phyloP scores from a whole-genome alignment of 1,140 invertebrate genomes.

The Bactericera cockerelli region DNA sequence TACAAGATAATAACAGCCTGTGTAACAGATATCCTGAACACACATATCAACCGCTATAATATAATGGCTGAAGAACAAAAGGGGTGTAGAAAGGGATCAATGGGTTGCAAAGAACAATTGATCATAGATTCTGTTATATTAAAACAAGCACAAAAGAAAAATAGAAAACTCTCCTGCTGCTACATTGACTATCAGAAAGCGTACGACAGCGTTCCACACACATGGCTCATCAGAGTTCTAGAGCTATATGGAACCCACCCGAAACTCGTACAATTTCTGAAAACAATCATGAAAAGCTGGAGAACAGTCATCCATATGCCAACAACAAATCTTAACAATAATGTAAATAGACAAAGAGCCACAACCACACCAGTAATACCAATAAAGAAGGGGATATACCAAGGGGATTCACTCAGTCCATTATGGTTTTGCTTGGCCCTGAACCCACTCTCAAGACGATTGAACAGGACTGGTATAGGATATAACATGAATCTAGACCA shows the following conservation, averaged over 20 bases:
- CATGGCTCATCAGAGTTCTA: constrained; percentile 11
- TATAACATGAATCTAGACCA: background rate
- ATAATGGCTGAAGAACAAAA: constrained; percentile 18
- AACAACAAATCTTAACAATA: constrained; percentile 14
- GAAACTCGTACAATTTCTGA: background rate
- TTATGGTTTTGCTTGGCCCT: background rate
- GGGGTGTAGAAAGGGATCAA: constrained; percentile 17
- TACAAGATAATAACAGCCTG: constrained; percentile 13
- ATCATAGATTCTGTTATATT: constrained; percentile 19
- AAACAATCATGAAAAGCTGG: background rate
- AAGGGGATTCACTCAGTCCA: too few relatives aligned
- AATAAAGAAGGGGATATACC: background rate
- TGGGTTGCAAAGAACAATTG: constrained; percentile 22
- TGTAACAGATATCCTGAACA: constrained; percentile 16
- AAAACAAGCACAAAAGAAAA: constrained; percentile 9
- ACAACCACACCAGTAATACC: background rate
- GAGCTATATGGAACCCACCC: constrained; percentile 16
- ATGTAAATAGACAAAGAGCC: background rate
- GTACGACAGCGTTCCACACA: constrained; percentile 15
- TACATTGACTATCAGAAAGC: constrained; percentile 21
- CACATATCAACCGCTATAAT: constrained; percentile 14
- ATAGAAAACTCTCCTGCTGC: background rate
- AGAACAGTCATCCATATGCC: constrained; percentile 14
- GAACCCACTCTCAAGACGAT: background rate
- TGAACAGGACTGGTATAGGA: background rate